A percentile compares a stretch with the other conserved stretches of the same genome.
Conservation (phyloP, 2,797 vertebrate species). For the Danio jaintianensis region DNA sequence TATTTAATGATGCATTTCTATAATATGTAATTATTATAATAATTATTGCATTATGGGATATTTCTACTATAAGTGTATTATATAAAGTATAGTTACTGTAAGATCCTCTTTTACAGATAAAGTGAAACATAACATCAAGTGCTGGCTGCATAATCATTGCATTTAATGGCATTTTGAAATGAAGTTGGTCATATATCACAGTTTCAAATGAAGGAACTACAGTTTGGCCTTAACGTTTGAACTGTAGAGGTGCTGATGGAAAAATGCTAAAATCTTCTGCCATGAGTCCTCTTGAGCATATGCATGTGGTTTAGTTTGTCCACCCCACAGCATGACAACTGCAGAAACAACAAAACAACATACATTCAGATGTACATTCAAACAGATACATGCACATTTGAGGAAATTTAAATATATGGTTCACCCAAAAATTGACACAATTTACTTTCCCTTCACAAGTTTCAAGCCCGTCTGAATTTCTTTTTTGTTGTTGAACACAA, state of each 20-base stretch:
- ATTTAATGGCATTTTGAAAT: background rate
- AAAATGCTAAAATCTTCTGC: constrained; percentile 82
- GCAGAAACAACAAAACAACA: constrained; percentile 52
- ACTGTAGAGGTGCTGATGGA: constrained; percentile 71
- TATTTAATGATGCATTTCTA: background rate
- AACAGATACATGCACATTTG: constrained; percentile 7
- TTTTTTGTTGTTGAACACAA: no score
- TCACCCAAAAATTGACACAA: no score
- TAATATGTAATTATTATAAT: background rate
- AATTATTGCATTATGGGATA: background rate
- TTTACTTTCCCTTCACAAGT: no score
- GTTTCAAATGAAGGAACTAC: constrained; percentile 43
- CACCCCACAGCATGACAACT: constrained; percentile 81
- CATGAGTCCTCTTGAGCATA: constrained; percentile 87
- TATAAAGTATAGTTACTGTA: background rate
- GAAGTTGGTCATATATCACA: background rate
- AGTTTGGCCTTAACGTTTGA: constrained; percentile 53
- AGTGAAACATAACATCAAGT: background rate
- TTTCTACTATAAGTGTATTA: background rate
- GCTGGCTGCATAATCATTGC: background rate
- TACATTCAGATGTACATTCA: constrained; percentile 5
- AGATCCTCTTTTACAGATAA: background rate
- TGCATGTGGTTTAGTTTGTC: constrained; percentile 81
- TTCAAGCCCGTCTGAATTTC: no score
- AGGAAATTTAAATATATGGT: background rate